Conservation (phyloP, 1,140 invertebrate species). For the Tigriopus japonicus region DNA sequence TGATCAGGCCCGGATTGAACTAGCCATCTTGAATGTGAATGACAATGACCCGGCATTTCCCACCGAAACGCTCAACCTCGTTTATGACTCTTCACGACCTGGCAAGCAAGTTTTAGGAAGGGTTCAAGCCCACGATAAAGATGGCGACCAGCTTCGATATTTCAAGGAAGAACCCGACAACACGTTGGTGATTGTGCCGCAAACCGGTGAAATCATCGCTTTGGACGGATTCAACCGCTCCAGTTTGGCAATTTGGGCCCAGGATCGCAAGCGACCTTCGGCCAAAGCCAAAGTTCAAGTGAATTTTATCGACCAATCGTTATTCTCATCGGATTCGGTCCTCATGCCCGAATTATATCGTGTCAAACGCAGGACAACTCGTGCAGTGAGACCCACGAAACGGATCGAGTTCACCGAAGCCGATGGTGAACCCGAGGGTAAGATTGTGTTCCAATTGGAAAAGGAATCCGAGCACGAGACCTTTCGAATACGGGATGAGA, state of each 20-base stretch:
- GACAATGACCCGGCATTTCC: constrained; percentile 71
- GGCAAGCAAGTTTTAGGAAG: constrained; percentile 56
- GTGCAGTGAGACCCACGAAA: constrained; percentile 73
- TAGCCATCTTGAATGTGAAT: constrained; percentile 63
- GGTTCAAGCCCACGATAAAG: constrained; percentile 59
- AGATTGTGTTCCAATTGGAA: constrained; percentile 68
- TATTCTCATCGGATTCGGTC: constrained; percentile 22
- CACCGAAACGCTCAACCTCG: constrained; percentile 52
- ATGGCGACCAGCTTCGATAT: constrained; percentile 69
- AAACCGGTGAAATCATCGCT: constrained; percentile 67
- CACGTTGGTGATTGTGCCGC: constrained; percentile 63
- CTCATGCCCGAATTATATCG: constrained; percentile 33
- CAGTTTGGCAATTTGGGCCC: constrained; percentile 50
- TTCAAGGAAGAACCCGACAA: constrained; percentile 53
- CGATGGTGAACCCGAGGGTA: constrained; percentile 66
- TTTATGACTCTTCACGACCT: constrained; percentile 40
- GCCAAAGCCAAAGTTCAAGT: constrained; percentile 31
- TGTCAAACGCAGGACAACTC: constrained; percentile 56
- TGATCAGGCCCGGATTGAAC: constrained; percentile 35
- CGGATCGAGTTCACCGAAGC: constrained; percentile 76
- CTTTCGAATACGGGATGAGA: constrained; percentile 79
- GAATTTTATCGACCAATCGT: constrained; percentile 16
- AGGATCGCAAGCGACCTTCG: constrained; percentile 28
- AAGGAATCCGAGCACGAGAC: constrained; percentile 78
- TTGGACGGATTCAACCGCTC: constrained; percentile 41